Evolutionary conservation across 1,140 invertebrate species (phyloP).

Genomic region (Micrasema minimum): DNA sequence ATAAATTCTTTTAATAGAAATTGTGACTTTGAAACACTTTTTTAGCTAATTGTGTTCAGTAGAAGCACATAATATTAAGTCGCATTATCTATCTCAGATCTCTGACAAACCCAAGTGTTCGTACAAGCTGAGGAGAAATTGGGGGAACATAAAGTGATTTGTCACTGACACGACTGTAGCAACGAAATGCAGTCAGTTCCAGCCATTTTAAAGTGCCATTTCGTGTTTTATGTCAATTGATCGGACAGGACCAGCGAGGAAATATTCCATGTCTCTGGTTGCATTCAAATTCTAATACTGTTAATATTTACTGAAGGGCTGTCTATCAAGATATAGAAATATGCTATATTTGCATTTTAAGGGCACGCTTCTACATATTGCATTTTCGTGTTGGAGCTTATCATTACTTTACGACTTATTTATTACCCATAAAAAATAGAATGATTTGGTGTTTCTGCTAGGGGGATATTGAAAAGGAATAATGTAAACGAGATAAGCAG

Average conservation of each 20-base stretch:
- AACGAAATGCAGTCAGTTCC: conserved; percentile 2
- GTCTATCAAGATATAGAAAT: conserved; percentile 13
- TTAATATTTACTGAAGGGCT: conserved; percentile 27
- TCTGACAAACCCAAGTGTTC: neutral
- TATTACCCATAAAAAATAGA: too few relatives aligned
- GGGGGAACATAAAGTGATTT: conserved; percentile 26
- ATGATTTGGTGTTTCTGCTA: too few relatives aligned
- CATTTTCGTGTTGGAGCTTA: conserved; percentile 18
- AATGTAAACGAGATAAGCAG: too few relatives aligned
- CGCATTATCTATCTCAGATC: neutral
- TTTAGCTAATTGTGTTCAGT: too few relatives aligned
- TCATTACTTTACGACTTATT: neutral
- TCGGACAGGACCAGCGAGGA: conserved; percentile 11
- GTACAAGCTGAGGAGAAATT: neutral
- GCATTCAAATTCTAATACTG: conserved; percentile 29
- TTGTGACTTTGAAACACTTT: too few relatives aligned
- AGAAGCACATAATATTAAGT: too few relatives aligned
- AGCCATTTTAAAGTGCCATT: conserved; percentile 27
- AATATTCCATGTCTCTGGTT: conserved; percentile 14
- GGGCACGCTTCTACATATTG: conserved; percentile 26
- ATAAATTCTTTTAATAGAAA: too few relatives aligned
- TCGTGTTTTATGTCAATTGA: conserved; percentile 27
- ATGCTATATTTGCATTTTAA: neutral
- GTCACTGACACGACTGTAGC: conserved; percentile 5
- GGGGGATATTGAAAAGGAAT: too few relatives aligned